Conservation (phyloP, 2,113 vertebrate genomes). For the Dipodomys ordii region DNA sequence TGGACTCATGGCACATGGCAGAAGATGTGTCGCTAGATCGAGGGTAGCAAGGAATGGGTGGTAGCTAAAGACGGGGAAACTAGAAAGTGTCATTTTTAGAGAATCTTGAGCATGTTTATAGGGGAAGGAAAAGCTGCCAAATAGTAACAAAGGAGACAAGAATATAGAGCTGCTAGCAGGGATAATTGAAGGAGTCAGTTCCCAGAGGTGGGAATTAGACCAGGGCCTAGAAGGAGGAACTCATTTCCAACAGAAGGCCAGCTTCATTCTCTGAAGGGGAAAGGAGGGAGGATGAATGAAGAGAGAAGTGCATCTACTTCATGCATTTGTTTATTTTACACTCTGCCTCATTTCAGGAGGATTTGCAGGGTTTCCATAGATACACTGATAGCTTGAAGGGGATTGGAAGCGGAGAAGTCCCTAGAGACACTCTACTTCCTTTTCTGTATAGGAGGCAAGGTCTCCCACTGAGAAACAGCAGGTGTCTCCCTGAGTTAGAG, state of each 20-base stretch:
- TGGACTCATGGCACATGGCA: not conserved
- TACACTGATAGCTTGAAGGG: not conserved
- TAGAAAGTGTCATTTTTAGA: not conserved
- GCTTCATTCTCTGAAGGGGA: not conserved
- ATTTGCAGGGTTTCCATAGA: not conserved
- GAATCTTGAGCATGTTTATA: constrained; percentile 30
- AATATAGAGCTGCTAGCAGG: not conserved
- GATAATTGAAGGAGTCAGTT: not conserved
- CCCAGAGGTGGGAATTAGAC: not conserved
- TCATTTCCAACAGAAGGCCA: constrained; percentile 8
- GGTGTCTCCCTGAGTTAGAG: not conserved
- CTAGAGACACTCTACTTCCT: not conserved
- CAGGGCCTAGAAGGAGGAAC: not conserved
- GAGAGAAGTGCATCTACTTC: not conserved
- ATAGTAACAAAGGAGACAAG: not conserved
- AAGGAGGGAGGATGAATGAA: not conserved
- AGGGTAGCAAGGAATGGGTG: constrained; percentile 14
- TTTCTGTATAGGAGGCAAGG: not conserved
- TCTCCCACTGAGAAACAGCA: not conserved
- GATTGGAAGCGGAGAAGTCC: not conserved
- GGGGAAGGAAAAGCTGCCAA: not conserved
- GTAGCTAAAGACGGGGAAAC: not conserved
- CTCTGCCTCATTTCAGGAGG: not conserved
- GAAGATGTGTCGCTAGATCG: not conserved
- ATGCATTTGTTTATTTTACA: not conserved